These are phyloP conservation scores for Deroplatys truncata DNA, from an alignment of 2,888 invertebrate genomes.

Conservation along the genomic window DNA sequence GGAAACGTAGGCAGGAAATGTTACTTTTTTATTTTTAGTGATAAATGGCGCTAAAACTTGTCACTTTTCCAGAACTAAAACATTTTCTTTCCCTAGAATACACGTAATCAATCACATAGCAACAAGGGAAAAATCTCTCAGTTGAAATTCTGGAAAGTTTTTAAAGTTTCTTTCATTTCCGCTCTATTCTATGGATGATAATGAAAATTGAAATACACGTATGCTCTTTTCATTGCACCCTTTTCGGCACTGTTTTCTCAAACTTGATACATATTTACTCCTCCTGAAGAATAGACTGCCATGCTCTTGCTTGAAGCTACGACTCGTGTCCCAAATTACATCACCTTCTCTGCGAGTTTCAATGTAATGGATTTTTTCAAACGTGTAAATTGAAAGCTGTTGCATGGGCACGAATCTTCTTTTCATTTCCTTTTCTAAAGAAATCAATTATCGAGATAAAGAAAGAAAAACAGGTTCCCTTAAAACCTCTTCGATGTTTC, in stretches of 20 bases:
- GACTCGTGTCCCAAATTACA: neutral
- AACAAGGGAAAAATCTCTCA: neutral
- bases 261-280: neutral
- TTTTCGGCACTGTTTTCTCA: neutral
- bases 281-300: neutral
- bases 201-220: neutral
- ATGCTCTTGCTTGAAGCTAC: neutral
- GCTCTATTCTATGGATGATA: slow-evolving; percentile 17
- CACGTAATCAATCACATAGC: slow-evolving; percentile 18
- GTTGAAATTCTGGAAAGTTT: slow-evolving; percentile 16
- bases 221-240: neutral
- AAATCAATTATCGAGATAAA: neutral
- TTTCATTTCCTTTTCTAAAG: neutral
- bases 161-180: slow-evolving; percentile 22
- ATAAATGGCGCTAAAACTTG: slow-evolving; percentile 22
- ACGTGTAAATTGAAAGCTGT: neutral
- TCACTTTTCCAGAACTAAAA: slow-evolving; percentile 19
- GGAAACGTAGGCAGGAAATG: neutral
- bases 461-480: neutral
- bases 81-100: slow-evolving; percentile 12
- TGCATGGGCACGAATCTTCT: neutral
- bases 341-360: neutral
- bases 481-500: neutral
- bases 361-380: neutral
- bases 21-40: slow-evolving; percentile 15